A percentile compares a stretch with the other conserved stretches of the same genome.
Evolutionary conservation across 2,113 vertebrate species (phyloP).

Genomic region (Platichthys flesus): DNA sequence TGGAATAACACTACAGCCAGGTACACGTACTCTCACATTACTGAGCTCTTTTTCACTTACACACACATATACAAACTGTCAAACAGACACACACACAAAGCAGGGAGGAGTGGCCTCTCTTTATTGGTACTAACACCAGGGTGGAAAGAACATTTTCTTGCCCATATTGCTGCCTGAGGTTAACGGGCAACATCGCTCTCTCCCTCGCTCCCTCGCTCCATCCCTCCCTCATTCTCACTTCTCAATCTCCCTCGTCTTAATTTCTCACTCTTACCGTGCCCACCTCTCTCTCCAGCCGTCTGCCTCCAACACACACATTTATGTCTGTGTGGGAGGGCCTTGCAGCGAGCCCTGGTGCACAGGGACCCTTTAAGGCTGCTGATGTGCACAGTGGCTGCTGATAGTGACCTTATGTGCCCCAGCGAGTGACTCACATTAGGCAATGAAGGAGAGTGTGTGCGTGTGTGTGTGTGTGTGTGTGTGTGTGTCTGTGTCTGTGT

Average conservation of each 20-base stretch:
- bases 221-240: conserved; percentile 46
- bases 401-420: conserved; percentile 57
- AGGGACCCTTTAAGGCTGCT: conserved; percentile 61
- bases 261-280: conserved; percentile 33
- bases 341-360: conserved; percentile 33
- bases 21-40: background rate
- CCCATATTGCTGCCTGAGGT: conserved; percentile 76
- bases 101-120: conserved; percentile 38
- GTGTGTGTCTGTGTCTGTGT: background rate
- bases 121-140: conserved; percentile 77
- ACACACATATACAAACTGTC: background rate
- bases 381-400: conserved; percentile 37
- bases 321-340: conserved; percentile 56
- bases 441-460: conserved; percentile 30
- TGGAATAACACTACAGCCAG: background rate
- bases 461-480: background rate
- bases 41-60: background rate
- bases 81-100: background rate
- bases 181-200: conserved; percentile 73
- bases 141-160: conserved; percentile 79
- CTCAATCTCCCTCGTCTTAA: conserved; percentile 27
- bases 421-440: conserved; percentile 57
- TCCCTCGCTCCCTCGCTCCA: conserved; percentile 4
- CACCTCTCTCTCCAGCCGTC: conserved; percentile 27
- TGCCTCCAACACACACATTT: conserved; percentile 50